Conservation (phyloP, 2,113 vertebrate genomes). For the Quiscalus mexicanus region DNA sequence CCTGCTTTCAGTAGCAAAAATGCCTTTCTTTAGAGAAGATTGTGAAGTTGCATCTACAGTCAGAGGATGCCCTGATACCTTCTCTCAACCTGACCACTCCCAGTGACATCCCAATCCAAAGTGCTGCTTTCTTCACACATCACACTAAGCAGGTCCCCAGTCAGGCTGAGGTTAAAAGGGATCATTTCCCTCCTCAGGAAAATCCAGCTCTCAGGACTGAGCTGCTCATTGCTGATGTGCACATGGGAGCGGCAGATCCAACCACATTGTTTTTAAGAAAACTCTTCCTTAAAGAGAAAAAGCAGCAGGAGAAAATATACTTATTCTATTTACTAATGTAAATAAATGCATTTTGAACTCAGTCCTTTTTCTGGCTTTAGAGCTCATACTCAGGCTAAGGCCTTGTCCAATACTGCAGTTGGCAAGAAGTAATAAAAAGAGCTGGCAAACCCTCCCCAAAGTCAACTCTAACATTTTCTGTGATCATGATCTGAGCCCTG, state of each 20-base stretch:
- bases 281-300: background rate
- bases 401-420: background rate
- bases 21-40: background rate
- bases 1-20: background rate
- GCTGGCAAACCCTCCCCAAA: background rate
- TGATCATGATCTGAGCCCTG: background rate
- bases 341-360: background rate
- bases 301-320: background rate
- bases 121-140: background rate
- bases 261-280: background rate
- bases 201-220: background rate
- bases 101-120: background rate
- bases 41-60: background rate
- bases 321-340: background rate
- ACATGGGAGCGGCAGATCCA: background rate
- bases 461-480: background rate
- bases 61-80: background rate
- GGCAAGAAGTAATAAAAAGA: background rate
- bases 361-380: background rate
- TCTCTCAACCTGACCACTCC: background rate
- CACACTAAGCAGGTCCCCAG: background rate
- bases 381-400: background rate
- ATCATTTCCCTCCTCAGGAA: background rate
- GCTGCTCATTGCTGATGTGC: background rate
- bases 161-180: background rate